phyloP scores from a whole-genome alignment of 1,140 invertebrate genomes.

The Luehdorfia chinensis region DNA sequence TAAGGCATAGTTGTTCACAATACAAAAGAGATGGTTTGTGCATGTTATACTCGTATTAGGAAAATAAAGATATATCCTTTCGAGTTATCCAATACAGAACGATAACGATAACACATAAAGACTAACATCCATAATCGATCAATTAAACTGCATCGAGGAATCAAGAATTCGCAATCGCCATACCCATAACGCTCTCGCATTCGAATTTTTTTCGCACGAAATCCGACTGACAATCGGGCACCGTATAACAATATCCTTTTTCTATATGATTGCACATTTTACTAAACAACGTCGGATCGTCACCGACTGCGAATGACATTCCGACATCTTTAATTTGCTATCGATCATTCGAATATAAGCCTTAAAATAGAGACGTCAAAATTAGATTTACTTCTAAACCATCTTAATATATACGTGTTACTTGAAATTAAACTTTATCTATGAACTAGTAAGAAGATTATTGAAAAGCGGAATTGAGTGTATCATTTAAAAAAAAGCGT shows the following conservation, averaged over 20 bases:
- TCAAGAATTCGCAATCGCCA: slow-evolving; percentile 20
- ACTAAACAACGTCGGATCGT: slow-evolving; percentile 47
- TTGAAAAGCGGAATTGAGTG: background rate
- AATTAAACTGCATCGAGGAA: slow-evolving; percentile 31
- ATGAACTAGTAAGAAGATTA: background rate
- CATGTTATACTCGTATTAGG: too few species aligned
- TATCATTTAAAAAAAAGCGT: background rate
- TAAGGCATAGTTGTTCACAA: too few species aligned
- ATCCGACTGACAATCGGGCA: slow-evolving; percentile 44
- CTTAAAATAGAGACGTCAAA: slow-evolving; percentile 11
- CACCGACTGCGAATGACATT: slow-evolving; percentile 45
- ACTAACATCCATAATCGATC: slow-evolving; percentile 31
- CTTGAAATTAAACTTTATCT: background rate
- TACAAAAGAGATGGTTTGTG: too few species aligned
- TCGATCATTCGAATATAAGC: slow-evolving; percentile 19
- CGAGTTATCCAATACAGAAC: too few species aligned
- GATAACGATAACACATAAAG: too few species aligned
- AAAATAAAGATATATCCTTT: too few species aligned
- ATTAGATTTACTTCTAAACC: slow-evolving; percentile 19
- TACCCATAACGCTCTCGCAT: slow-evolving; percentile 23
- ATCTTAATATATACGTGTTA: background rate
- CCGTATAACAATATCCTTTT: slow-evolving; percentile 47
- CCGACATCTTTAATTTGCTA: slow-evolving; percentile 26
- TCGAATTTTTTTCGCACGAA: slow-evolving; percentile 44
- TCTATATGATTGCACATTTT: slow-evolving; percentile 65